Evolutionary conservation across 2,113 vertebrate species (phyloP), one percentile per base, ranked within the genome.

Genomic region (Lethenteron reissneri): DNA sequence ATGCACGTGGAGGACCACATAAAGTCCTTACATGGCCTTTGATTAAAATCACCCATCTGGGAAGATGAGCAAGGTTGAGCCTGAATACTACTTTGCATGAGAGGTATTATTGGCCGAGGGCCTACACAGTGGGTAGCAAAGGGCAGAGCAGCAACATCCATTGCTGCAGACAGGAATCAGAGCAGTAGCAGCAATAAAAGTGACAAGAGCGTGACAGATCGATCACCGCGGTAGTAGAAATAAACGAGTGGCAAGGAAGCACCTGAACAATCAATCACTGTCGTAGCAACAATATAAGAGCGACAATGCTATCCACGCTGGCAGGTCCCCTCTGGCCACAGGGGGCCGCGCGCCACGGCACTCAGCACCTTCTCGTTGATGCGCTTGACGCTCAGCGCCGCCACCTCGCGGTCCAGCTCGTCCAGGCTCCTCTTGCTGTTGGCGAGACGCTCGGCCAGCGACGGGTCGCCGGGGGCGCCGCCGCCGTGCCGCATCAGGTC

Each of bases 391-490:
- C 8, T 72, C 21, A 89, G 76, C 8, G 79, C 76, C 4, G 76
- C 60, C 57, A 77, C 74, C 13, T 81, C 82, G 12, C 79, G 74
- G 57, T 81, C 76, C 8, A 85, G 75, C 60, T 86, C 78, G 5
- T 76, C 77, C 69, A 90, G 72, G 4, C 84, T 82, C 25, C 79
- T 82, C 60, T 78, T 80, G 15, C 83, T 68, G n/a, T 68, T 68
- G 64, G n/a, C 25, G n/a, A 68, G 64, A 68, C n/a, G 25, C 64
- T 68, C 64, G 81, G 0, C 84, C 78, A 0, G 81, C 79, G 2
- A 76, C 41, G 1, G 73, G 70, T 0, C 76, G 81, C 14, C 78
- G 78, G 70, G 83, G 11, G 71, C 2, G 14, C 81, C 72, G 1
- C 79, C 78, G 0, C 0, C 76, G 10, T 76, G 70, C 7, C 73